phyloP scores from a whole-genome alignment of 1,140 invertebrate species.

The Drosophila serrata region DNA sequence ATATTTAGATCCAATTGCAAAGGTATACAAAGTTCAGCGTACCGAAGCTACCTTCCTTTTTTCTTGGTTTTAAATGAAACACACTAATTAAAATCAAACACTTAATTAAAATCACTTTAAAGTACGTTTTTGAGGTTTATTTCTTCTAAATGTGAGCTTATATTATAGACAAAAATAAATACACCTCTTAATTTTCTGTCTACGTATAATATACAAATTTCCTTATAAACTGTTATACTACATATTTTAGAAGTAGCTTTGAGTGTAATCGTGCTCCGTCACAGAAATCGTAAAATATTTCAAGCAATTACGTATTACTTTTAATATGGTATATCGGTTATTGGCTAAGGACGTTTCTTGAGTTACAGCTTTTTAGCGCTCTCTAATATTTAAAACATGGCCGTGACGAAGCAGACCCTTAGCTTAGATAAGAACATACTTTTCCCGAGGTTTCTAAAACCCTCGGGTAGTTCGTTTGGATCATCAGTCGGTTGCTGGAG shows the following conservation, averaged over 20 bases:
- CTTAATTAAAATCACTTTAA: neutral
- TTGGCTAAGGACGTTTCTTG: neutral
- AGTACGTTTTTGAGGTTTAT: neutral
- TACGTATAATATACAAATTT: neutral
- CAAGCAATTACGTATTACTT: slow-evolving; percentile 13
- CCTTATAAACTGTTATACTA: neutral
- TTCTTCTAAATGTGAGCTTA: neutral
- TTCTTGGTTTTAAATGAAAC: neutral
- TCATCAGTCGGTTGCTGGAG: slow-evolving; percentile 25
- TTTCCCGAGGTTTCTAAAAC: neutral
- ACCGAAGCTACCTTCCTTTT: neutral
- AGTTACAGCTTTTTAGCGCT: neutral
- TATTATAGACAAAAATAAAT: neutral
- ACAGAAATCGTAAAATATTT: neutral
- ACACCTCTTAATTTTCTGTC: neutral
- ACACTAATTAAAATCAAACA: too few species aligned
- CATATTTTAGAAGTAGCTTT: neutral
- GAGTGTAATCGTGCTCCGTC: neutral
- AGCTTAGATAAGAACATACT: neutral
- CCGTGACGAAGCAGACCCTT: neutral
- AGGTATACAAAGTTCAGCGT: neutral
- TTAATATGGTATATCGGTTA: slow-evolving; percentile 7
- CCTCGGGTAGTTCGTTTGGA: neutral
- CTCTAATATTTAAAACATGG: neutral
- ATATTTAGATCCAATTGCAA: too few species aligned